phyloP scores from a whole-genome alignment of 2,113 vertebrate species.

The Equus przewalskii region DNA sequence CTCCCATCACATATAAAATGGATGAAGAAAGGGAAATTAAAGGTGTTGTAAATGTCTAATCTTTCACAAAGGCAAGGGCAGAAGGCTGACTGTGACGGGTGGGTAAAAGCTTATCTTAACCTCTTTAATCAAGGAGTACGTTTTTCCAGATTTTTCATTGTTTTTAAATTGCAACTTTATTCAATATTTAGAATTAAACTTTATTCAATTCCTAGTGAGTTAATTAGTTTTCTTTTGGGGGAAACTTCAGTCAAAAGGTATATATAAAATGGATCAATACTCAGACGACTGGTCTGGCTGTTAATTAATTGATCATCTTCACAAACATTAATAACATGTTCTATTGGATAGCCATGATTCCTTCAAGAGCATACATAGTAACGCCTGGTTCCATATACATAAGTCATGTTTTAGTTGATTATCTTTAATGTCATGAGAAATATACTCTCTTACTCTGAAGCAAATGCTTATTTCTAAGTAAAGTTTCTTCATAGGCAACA shows the following conservation, averaged over 20 bases:
- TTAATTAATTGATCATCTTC: neutral
- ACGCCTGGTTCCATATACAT: neutral
- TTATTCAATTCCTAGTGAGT: neutral
- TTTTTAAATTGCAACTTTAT: neutral
- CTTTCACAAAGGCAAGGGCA: neutral
- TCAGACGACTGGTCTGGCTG: neutral
- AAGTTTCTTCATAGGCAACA: neutral
- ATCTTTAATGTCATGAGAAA: neutral
- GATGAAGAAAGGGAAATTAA: neutral
- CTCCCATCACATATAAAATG: neutral
- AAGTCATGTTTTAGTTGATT: neutral
- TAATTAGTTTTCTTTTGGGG: neutral
- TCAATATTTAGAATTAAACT: neutral
- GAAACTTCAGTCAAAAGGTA: neutral
- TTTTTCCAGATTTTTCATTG: neutral
- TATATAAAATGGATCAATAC: neutral
- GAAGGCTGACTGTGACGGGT: neutral
- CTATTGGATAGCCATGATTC: neutral
- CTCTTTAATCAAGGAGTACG: neutral
- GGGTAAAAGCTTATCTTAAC: neutral
- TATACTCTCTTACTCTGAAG: neutral
- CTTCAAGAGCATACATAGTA: neutral
- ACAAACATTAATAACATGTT: neutral
- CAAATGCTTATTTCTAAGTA: neutral
- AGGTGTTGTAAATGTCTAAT: neutral